A percentile compares a stretch with the other conserved stretches of the same genome.
Conservation (phyloP, 2,113 vertebrate species). For the Ardeotis arabs region DNA sequence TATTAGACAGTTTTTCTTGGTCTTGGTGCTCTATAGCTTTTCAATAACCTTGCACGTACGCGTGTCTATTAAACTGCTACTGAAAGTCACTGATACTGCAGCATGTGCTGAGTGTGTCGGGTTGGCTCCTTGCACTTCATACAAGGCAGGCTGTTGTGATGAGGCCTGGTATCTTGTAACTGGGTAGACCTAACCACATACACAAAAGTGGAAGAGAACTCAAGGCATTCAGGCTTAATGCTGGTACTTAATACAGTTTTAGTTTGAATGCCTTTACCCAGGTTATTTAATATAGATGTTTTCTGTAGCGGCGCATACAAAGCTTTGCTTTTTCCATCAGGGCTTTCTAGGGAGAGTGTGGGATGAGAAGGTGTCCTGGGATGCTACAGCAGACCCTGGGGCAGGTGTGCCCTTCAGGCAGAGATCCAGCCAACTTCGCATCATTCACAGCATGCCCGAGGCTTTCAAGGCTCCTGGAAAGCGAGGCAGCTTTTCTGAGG, state of each 20-base stretch:
- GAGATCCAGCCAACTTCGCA: not conserved
- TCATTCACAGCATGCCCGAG: not conserved
- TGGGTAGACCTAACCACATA: not conserved
- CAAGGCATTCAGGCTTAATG: not conserved
- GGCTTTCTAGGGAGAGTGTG: not conserved
- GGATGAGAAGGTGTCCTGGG: not conserved
- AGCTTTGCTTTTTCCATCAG: not conserved
- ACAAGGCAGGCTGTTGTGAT: not conserved
- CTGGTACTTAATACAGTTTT: not conserved
- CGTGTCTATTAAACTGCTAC: not conserved
- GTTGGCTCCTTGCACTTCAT: not conserved
- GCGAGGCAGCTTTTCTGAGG: not conserved
- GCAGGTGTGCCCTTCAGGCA: not conserved
- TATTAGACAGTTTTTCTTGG: not conserved
- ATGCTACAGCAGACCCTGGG: not conserved
- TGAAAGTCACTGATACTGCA: not conserved
- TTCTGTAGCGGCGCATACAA: rapidly evolving
- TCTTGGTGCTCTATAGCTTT: not conserved
- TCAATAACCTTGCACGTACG: not conserved
- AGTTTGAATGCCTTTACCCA: not conserved
- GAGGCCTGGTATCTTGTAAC: not conserved
- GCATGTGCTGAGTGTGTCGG: not conserved
- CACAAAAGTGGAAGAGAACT: not conserved
- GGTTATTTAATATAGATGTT: not conserved
- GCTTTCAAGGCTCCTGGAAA: not conserved